Evolutionary conservation across 2,797 vertebrate species (phyloP).

Genomic region (Chaenodraco wilsoni): DNA sequence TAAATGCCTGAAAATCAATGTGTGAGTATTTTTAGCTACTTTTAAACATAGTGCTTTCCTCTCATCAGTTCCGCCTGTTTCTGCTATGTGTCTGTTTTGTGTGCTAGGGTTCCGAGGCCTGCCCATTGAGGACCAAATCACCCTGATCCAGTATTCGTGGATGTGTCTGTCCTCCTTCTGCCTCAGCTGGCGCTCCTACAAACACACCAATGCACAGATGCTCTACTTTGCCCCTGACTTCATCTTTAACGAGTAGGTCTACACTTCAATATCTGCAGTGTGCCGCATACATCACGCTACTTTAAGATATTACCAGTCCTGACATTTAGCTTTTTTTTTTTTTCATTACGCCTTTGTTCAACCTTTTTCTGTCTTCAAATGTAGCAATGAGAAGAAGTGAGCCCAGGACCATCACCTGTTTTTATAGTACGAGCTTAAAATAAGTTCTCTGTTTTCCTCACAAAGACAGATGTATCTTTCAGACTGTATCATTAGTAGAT

Average conservation of each 20-base stretch:
- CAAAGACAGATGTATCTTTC: slow-evolving; percentile 31
- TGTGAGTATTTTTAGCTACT: neutral
- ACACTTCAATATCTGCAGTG: slow-evolving; percentile 25
- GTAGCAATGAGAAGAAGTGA: slow-evolving; percentile 6
- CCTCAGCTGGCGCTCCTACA: slow-evolving; percentile 99
- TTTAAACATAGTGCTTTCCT: slow-evolving; percentile 7
- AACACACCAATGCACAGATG: slow-evolving; percentile 98
- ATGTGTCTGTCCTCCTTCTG: slow-evolving; percentile 99
- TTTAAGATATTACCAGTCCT: neutral
- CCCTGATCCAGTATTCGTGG: slow-evolving; percentile 99
- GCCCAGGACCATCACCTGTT: neutral
- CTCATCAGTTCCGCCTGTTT: slow-evolving; percentile 21
- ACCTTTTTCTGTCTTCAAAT: neutral
- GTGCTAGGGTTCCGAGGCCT: slow-evolving; percentile 93
- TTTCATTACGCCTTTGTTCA: too few species aligned
- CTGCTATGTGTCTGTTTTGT: slow-evolving; percentile 47
- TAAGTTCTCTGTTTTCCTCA: neutral
- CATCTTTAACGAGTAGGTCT: slow-evolving; percentile 97
- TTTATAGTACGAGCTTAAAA: neutral
- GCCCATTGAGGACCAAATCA: slow-evolving; percentile 99
- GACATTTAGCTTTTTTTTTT: neutral
- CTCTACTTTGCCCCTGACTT: slow-evolving; percentile 99
- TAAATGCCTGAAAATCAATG: slow-evolving; percentile 8
- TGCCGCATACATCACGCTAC: neutral
- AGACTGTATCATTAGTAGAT: slow-evolving; percentile 28